A percentile compares a stretch with the other conserved stretches of the same genome.
Conservation (phyloP, 2,888 invertebrate genomes). For the Margaritifera margaritifera region DNA sequence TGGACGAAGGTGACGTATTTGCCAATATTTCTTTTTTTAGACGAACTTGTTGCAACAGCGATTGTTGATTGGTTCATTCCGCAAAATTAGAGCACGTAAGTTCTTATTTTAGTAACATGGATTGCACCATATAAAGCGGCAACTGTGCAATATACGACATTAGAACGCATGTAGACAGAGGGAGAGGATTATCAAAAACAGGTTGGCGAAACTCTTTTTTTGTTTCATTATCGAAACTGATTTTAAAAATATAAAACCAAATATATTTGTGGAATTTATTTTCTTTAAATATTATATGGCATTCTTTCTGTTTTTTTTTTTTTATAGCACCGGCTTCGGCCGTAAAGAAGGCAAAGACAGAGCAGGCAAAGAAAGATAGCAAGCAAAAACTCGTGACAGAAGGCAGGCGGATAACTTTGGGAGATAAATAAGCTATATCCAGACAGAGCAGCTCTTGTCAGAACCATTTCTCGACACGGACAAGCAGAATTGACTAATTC, state of each 20-base stretch:
- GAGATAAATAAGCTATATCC: neutral
- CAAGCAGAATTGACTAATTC: slow-evolving; percentile 31
- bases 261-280: no score
- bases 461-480: slow-evolving; percentile 8
- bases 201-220: neutral
- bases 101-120: slow-evolving; percentile 38
- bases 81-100: slow-evolving; percentile 16
- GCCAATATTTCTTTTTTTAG: slow-evolving; percentile 2
- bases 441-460: neutral
- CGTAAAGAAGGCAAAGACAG: slow-evolving; percentile 10
- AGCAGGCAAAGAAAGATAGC: slow-evolving; percentile 31
- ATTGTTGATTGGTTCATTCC: slow-evolving; percentile 21
- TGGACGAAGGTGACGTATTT: neutral
- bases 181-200: slow-evolving; percentile 25
- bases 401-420: slow-evolving; percentile 14
- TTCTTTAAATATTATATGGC: neutral
- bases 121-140: slow-evolving; percentile 56
- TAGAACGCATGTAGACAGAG: slow-evolving; percentile 45
- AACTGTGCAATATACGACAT: slow-evolving; percentile 37
- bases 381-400: slow-evolving; percentile 13
- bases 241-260: neutral
- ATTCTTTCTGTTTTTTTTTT: slow-evolving; percentile 9
- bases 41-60: slow-evolving; percentile 9
- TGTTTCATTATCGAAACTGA: neutral
- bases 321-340: slow-evolving; percentile 32